phyloP scores from a whole-genome alignment of 2,888 invertebrate species.

The Tenthredo notha region DNA sequence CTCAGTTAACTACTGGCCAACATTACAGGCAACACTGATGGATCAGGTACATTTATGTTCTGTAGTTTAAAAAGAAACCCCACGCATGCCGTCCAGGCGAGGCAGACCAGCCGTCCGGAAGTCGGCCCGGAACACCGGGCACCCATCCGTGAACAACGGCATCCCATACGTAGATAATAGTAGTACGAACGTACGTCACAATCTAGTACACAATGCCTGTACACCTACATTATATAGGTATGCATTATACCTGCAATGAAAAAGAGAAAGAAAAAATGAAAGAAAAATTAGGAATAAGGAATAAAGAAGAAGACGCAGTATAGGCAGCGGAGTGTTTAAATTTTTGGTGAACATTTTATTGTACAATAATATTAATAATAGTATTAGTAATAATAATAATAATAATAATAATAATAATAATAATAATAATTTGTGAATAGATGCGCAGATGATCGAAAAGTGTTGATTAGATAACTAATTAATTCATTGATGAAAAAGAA shows the following conservation, averaged over 20 bases:
- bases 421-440: not conserved
- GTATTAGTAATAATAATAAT: not conserved
- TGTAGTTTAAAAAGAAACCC: conserved; percentile 68
- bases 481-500: not conserved
- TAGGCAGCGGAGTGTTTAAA: not conserved
- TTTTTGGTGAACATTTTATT: conserved; percentile 3
- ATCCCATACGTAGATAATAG: conserved; percentile 16
- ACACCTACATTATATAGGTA: not conserved
- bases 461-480: not conserved
- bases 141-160: conserved; percentile 76
- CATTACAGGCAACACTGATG: not conserved
- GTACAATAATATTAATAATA: not conserved
- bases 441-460: not conserved
- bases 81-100: conserved; percentile 65
- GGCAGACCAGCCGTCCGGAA: conserved; percentile 71
- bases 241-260: not conserved
- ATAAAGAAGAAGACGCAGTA: not conserved
- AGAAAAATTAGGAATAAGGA: not conserved
- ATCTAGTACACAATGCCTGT: not conserved
- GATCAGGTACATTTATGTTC: conserved; percentile 56
- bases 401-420: not conserved
- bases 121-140: conserved; percentile 76
- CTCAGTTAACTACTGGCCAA: not conserved
- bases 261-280: not conserved
- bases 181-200: not conserved